Conservation (phyloP, 2,888 invertebrate species). For the Pristionchus entomophagus region DNA sequence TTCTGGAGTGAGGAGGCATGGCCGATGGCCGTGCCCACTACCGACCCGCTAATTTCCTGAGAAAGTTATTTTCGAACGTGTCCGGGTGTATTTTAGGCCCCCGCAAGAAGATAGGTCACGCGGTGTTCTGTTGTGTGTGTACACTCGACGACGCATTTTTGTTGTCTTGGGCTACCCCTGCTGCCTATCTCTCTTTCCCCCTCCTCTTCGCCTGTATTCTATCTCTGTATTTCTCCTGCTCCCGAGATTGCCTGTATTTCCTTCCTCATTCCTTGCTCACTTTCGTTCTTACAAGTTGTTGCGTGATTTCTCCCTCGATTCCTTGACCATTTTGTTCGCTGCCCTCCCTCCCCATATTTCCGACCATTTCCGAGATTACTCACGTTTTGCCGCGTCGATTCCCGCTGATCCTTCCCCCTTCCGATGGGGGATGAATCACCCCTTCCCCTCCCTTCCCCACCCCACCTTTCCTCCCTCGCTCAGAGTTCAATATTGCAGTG, state of each 20-base stretch:
- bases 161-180: not conserved
- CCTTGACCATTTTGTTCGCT: not conserved
- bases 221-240: not conserved
- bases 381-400: not conserved
- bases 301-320: not conserved
- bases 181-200: not conserved
- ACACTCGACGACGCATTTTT: not conserved
- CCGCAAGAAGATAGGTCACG: too few relatives aligned
- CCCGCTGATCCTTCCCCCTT: not conserved
- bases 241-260: not conserved
- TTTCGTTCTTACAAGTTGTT: too few relatives aligned
- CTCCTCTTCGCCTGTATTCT: not conserved
- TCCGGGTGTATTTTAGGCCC: too few relatives aligned
- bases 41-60: too few relatives aligned
- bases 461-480: not conserved
- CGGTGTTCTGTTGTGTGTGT: not conserved
- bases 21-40: too few relatives aligned
- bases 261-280: slow-evolving; percentile 10
- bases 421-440: not conserved
- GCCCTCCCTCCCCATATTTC: not conserved
- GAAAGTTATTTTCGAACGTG: too few relatives aligned
- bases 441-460: not conserved
- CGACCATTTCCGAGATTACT: not conserved
- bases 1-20: too few relatives aligned
- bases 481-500: slow-evolving; percentile 24